phyloP scores from a whole-genome alignment of 2,888 invertebrate species.

The Strigamia transsilvanica region DNA sequence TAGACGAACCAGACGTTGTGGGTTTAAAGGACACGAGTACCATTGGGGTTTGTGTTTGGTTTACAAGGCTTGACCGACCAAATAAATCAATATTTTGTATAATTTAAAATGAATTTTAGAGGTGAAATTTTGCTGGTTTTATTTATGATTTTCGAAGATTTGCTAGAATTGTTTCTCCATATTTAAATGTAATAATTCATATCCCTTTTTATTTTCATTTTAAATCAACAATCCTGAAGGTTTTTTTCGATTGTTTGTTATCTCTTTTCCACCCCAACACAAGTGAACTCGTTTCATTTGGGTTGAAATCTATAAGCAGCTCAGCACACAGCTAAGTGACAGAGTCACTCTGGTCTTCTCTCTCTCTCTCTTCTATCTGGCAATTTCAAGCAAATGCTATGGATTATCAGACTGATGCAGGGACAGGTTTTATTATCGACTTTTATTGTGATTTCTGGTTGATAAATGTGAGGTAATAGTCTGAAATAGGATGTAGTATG shows the following conservation, averaged over 20 bases:
- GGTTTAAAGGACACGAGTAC: neutral
- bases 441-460: neutral
- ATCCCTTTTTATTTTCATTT: neutral
- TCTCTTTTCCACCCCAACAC: neutral
- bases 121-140: too few relatives aligned
- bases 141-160: too few relatives aligned
- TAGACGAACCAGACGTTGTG: too few relatives aligned
- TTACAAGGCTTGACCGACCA: too few relatives aligned
- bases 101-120: too few relatives aligned
- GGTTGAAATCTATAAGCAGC: conserved; percentile 21
- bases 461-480: neutral
- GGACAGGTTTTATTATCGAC: neutral
- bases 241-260: neutral
- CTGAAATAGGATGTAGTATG: conserved; percentile 11
- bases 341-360: neutral
- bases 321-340: neutral
- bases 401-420: neutral
- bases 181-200: too few relatives aligned
- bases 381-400: neutral
- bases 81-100: too few relatives aligned
- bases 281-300: conserved; percentile 16
- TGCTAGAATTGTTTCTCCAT: too few relatives aligned
- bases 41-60: neutral
- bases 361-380: neutral
- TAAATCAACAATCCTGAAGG: neutral